Conservation (phyloP, 2,113 vertebrate species). For the Hystrix cristata region DNA sequence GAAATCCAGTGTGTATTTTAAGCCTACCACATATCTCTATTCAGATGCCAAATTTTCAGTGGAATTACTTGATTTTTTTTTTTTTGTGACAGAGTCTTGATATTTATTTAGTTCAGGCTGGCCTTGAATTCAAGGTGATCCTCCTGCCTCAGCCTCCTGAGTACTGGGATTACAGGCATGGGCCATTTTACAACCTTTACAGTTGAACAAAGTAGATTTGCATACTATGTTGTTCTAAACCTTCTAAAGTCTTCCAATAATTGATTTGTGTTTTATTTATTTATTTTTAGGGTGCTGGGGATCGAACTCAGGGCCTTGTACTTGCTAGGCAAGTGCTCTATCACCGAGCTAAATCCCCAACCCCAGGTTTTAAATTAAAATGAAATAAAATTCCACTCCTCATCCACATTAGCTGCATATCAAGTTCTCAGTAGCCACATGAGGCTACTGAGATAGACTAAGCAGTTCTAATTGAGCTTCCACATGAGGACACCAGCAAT, state of each 20-base stretch:
- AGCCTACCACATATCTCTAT: not conserved
- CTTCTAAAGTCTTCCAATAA: constrained; percentile 23
- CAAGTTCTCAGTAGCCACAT: not conserved
- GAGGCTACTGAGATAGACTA: not conserved
- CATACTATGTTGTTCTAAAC: not conserved
- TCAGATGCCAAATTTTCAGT: constrained; percentile 40
- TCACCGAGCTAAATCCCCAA: too few relatives aligned
- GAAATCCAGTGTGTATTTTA: constrained; percentile 12
- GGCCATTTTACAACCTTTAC: constrained; percentile 32
- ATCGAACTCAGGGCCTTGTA: too few relatives aligned
- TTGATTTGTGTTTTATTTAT: not conserved
- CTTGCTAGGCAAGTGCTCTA: too few relatives aligned
- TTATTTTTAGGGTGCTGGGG: too few relatives aligned
- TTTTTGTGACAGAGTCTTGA: too few relatives aligned
- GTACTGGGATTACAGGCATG: too few relatives aligned
- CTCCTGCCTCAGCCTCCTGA: too few relatives aligned
- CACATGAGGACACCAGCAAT: not conserved
- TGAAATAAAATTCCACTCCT: not conserved
- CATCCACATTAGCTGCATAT: not conserved
- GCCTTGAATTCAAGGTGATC: too few relatives aligned
- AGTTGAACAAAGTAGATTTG: constrained; percentile 33
- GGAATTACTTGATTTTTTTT: constrained; percentile 5
- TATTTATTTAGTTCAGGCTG: too few relatives aligned
- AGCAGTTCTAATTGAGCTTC: not conserved
- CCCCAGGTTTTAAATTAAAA: not conserved